Evolutionary conservation across 1,140 invertebrate species (phyloP).

Genomic region (Phocides pigmalion): DNA sequence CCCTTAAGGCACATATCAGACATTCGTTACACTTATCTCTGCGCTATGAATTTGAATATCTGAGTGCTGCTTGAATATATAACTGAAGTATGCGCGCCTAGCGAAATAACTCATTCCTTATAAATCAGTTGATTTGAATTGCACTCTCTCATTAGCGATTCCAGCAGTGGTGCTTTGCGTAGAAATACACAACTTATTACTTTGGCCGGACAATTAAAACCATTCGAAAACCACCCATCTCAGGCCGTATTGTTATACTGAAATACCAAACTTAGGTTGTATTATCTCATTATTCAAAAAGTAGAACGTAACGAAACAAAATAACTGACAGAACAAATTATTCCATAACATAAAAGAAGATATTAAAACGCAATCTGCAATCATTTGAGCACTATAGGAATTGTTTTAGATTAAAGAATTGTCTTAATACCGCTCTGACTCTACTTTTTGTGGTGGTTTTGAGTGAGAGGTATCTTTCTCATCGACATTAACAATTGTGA

Average conservation of each 20-base stretch:
- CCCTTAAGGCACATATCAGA: constrained; percentile 50
- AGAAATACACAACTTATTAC: constrained; percentile 79
- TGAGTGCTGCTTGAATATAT: constrained; percentile 71
- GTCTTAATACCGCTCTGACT: constrained; percentile 25
- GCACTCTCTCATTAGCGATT: constrained; percentile 76
- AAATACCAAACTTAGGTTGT: constrained; percentile 22
- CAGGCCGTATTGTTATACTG: constrained; percentile 14
- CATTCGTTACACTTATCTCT: constrained; percentile 66
- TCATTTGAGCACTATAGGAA: constrained; percentile 26
- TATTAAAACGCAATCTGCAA: constrained; percentile 31
- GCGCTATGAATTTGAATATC: constrained; percentile 69
- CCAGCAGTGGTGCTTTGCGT: constrained; percentile 60
- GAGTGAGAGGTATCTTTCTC: constrained; percentile 34
- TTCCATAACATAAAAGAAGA: constrained; percentile 25
- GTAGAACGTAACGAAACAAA: constrained; percentile 26
- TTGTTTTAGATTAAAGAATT: constrained; percentile 31
- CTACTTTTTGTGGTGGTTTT: constrained; percentile 27
- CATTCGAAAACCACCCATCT: constrained; percentile 56
- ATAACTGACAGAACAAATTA: constrained; percentile 22
- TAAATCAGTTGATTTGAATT: constrained; percentile 80
- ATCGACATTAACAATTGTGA: constrained; percentile 33
- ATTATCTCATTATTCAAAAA: constrained; percentile 22
- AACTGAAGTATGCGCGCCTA: constrained; percentile 66
- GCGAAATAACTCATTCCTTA: constrained; percentile 77
- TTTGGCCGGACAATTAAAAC: constrained; percentile 67